phyloP scores from a whole-genome alignment of 2,113 vertebrate species.

The Romanogobio albipinnatus region DNA sequence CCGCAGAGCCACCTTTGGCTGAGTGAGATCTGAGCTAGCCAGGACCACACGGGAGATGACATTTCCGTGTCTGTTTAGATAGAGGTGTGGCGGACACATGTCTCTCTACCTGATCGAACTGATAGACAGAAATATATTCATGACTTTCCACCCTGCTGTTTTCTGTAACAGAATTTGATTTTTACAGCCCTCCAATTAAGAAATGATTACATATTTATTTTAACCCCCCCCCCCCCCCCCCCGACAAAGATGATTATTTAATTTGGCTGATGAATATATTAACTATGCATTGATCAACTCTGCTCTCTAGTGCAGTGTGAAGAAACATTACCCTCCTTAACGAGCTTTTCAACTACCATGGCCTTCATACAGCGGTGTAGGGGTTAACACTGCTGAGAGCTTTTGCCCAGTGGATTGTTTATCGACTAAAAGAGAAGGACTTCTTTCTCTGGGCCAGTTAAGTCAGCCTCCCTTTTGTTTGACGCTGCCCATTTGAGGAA shows the following conservation, averaged over 20 bases:
- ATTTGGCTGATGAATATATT: constrained; percentile 38
- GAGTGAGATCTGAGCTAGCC: constrained; percentile 51
- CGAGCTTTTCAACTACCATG: neutral
- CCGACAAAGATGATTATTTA: neutral
- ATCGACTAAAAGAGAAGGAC: constrained; percentile 73
- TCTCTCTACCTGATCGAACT: constrained; percentile 58
- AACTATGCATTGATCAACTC: constrained; percentile 27
- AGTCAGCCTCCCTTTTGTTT: constrained; percentile 83
- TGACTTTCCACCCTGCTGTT: neutral
- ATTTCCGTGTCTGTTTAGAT: constrained; percentile 62
- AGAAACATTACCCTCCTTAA: constrained; percentile 4
- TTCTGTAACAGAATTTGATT: neutral
- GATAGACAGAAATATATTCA: constrained; percentile 51
- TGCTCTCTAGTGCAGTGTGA: neutral
- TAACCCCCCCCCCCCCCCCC: neutral
- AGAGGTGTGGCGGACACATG: constrained; percentile 55
- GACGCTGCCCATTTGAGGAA: constrained; percentile 86
- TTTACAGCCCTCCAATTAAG: constrained; percentile 20
- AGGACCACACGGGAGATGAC: constrained; percentile 59
- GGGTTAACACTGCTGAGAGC: constrained; percentile 57
- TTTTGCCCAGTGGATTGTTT: constrained; percentile 77
- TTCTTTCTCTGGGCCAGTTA: constrained; percentile 80
- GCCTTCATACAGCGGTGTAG: constrained; percentile 42
- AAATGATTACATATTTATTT: constrained; percentile 19
- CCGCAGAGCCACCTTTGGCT: constrained; percentile 45